Evolutionary conservation across 2,113 vertebrate genomes (phyloP).

Genomic region (Ibidorhyncha struthersii): DNA sequence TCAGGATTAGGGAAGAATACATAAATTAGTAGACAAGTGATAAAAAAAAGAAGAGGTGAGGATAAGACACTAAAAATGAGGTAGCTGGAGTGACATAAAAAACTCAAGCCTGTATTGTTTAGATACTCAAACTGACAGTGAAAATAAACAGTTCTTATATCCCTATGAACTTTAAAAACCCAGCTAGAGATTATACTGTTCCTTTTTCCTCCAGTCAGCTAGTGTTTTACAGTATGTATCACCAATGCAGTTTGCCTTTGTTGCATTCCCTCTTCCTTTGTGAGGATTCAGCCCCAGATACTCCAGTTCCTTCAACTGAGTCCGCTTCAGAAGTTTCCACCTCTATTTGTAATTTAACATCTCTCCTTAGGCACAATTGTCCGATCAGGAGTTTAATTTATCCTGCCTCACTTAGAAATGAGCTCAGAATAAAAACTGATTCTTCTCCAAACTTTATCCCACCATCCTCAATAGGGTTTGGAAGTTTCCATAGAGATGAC

Average conservation of each 20-base stretch:
- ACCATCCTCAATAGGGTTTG: neutral
- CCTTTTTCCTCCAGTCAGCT: neutral
- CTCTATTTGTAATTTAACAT: neutral
- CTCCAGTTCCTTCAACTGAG: neutral
- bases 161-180: no score
- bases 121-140: neutral
- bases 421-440: constrained; percentile 14
- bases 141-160: neutral
- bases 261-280: neutral
- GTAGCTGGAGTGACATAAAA: neutral
- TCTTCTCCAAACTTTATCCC: neutral
- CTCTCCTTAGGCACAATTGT: neutral
- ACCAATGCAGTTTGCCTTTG: neutral
- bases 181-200: neutral
- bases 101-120: neutral
- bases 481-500: constrained; percentile 23
- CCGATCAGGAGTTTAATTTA: neutral
- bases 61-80: neutral
- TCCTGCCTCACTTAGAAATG: neutral
- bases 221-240: rapidly evolving
- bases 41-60: neutral
- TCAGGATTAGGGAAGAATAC: neutral
- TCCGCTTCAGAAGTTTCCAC: neutral
- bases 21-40: neutral
- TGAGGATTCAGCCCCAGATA: neutral